Evolutionary conservation across 2,113 vertebrate species (phyloP), one percentile per base, ranked within the genome.

Genomic region (Hyperopisus bebe): DNA sequence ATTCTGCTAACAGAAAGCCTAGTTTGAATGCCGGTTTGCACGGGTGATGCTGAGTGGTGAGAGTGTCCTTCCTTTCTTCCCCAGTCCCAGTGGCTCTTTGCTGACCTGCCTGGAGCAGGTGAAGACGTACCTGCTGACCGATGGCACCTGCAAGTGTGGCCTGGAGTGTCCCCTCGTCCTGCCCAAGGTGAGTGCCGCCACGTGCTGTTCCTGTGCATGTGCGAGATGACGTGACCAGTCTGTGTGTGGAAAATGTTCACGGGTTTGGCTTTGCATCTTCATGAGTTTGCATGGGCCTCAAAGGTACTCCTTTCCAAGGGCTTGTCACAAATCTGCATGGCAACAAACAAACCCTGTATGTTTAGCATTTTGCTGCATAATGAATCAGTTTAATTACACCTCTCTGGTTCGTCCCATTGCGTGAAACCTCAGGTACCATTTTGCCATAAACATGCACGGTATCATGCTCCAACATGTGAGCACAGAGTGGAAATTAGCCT

Each of bases 61-160:
- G 24, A 15, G 17, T 39, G 10, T 39, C 82, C 24, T 13, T 70
- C 58, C 39, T 44, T 8, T 19, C 87, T 88, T 39, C 55, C 55
- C 6, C 91, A 99, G 98, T 97, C 98, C 98, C 96, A 99, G 98
- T 95, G 98, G 98, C 94, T 99, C 98, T 92, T 95, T 98, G 95
- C 97, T 99, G 95, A 97, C 98, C 97, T 97, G 97, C 95, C 95
- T 99, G 95, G 98, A 99, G 94, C 98, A 99, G 96, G 97, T 99
- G 94, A 99, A 98, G 96, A 96, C 96, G 94, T 99, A 99, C 96
- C 97, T 99, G 95, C 97, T 99, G 93, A 98, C 97, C 90, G 98
- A 99, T 94, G 98, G 98, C 94, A 99, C 98, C 80, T 99, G 98
- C 96, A 99, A 99, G 95, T 99, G 98, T 94, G 98, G 98, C 94